Evolutionary conservation across 2,113 vertebrate species (phyloP), one percentile per base, ranked within the genome.

Genomic region (Lethenteron camtschaticum): DNA sequence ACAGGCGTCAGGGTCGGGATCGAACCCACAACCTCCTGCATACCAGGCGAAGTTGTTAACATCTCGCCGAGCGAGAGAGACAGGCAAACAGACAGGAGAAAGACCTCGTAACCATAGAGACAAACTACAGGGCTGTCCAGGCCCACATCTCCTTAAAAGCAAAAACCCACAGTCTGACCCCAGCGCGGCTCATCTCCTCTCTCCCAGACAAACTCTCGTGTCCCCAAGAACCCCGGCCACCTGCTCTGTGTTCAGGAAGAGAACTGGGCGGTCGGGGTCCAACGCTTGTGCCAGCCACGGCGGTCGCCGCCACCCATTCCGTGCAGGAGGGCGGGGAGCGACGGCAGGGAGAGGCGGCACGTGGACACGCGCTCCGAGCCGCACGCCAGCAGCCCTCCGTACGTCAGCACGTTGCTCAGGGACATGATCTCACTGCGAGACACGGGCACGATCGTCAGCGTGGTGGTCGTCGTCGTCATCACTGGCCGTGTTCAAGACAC

Each of bases 171-270:
- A 41, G 41, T 41, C 5, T 41, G 41, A 41, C 41, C 41, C 41
- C 41, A 41, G 41, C 5, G 4, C 5, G 7, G 41, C 3, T 41
- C 5, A 41, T 41, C 41, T 41, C 41, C 41, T 41, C 41, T 41
- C 41, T 41, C 41, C 41, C 41, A 41, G 41, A 41, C 41, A 41
- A 41, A 6, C 41, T 41, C 41, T 41, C 41, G 1, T 41, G 41
- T 41, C 41, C 41, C 41, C 41, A 41, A 41, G 41, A 41, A 41
- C 41, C 6, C 41, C 41, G 41, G 75, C n/a, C 78, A 97, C 94
- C 89, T 85, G 78, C 56, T 86, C 84, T 8, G 89, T 96, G 74
- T 99, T 90, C 58, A 99, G 84, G 79, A 97, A 95, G 79, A 86
- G 92, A 73, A 97, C 87, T 55, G 94, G 81, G 66, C 78, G 86